These are phyloP conservation scores for Nebria salina DNA, from an alignment of 2,888 invertebrate genomes.

Conservation along the genomic window DNA sequence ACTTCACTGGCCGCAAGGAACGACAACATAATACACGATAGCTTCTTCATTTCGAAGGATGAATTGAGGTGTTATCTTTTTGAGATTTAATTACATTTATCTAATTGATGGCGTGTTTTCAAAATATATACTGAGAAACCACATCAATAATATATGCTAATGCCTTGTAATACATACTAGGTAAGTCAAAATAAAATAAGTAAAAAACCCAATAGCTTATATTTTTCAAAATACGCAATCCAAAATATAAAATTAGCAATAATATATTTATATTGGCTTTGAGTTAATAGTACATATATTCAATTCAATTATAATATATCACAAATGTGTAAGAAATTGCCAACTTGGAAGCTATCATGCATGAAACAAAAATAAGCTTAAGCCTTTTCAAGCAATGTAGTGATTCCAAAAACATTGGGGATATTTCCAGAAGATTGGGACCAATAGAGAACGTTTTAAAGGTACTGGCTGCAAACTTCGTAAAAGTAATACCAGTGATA, in stretches of 20 bases:
- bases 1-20: constrained; percentile 15
- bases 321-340: neutral
- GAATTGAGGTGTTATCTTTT: constrained; percentile 10
- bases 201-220: no score
- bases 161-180: no score
- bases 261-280: no score
- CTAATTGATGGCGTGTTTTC: neutral
- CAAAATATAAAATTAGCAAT: no score
- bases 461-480: no score
- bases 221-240: no score
- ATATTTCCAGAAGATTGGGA: constrained; percentile 37
- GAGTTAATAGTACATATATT: neutral
- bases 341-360: neutral
- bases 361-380: constrained; percentile 11
- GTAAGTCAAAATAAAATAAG: no score
- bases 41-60: constrained; percentile 13
- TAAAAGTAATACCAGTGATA: no score
- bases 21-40: constrained; percentile 13
- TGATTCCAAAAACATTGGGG: neutral
- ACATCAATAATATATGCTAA: no score
- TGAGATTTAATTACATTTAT: constrained; percentile 11
- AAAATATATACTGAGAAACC: neutral
- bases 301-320: neutral
- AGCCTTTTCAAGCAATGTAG: no score
- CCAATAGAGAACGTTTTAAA: neutral